Evolutionary conservation across 2,113 vertebrate genomes (phyloP).

Genomic region (Triplophysa tibetana): DNA sequence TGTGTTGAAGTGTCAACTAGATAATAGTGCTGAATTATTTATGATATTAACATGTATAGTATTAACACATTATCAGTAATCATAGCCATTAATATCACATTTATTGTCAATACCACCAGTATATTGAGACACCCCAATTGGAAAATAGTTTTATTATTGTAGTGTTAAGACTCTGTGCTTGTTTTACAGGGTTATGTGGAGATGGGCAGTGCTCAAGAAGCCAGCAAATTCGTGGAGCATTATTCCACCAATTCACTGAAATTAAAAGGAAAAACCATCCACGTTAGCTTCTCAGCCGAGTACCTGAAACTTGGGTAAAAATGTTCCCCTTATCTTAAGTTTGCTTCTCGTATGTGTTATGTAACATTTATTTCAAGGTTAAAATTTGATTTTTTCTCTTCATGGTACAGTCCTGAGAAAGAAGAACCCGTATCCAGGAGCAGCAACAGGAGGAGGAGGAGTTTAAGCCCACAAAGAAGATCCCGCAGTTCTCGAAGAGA

Average conservation of each 20-base stretch:
- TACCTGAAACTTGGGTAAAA: constrained; percentile 69
- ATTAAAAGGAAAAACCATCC: constrained; percentile 60
- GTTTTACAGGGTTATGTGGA: constrained; percentile 67
- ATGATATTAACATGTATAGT: too few species aligned
- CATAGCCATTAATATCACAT: too few species aligned
- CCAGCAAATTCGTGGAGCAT: constrained; percentile 69
- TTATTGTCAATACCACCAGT: too few species aligned
- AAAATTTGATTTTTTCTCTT: neutral
- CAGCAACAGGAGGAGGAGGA: constrained; percentile 23
- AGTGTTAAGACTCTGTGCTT: neutral
- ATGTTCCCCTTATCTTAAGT: neutral
- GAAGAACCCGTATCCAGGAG: constrained; percentile 47
- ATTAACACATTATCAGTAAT: too few species aligned
- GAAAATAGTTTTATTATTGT: too few species aligned
- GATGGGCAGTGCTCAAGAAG: constrained; percentile 62
- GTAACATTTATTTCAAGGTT: too few species aligned
- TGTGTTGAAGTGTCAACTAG: too few species aligned
- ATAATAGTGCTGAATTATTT: too few species aligned
- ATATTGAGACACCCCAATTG: too few species aligned
- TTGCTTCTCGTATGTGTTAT: neutral
- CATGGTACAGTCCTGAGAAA: constrained; percentile 5
- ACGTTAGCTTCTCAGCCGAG: constrained; percentile 67
- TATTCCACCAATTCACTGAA: constrained; percentile 62
- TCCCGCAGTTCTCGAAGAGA: constrained; percentile 1
- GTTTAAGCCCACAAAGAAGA: constrained; percentile 16